These are phyloP conservation scores for Neodon shergylaensis DNA, from an alignment of 2,113 vertebrate genomes.

Conservation along the genomic window DNA sequence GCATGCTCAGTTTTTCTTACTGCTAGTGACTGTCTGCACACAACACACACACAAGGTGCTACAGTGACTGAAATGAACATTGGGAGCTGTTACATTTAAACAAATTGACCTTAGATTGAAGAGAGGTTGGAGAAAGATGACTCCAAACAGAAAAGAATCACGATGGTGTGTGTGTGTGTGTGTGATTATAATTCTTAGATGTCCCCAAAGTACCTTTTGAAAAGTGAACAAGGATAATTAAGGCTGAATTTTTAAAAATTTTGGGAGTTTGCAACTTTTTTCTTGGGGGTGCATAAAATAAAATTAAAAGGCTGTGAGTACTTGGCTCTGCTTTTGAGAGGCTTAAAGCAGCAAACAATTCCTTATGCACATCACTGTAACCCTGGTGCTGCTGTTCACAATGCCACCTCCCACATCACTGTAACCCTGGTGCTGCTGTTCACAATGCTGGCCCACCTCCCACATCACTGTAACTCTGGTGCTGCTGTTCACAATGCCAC, in stretches of 20 bases:
- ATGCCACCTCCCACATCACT: neutral
- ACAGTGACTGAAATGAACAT: neutral
- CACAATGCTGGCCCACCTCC: no score
- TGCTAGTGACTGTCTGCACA: slow-evolving; percentile 9
- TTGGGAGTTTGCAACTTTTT: neutral
- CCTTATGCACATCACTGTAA: neutral
- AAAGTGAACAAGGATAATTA: neutral
- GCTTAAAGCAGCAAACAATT: neutral
- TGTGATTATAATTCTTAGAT: neutral
- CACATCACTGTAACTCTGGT: neutral
- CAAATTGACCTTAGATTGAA: neutral
- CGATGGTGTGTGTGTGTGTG: neutral
- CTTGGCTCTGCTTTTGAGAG: neutral
- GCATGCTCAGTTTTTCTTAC: neutral
- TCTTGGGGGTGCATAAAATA: neutral
- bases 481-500: no score
- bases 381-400: neutral
- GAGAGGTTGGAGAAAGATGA: neutral
- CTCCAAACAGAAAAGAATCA: neutral
- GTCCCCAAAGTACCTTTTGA: neutral
- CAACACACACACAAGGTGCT: neutral
- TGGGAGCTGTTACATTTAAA: neutral
- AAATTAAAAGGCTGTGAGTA: neutral
- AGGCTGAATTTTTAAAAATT: neutral
- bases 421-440: neutral